A percentile compares a stretch with the other conserved stretches of the same genome.
Conservation (phyloP, 2,113 vertebrate species). For the Fregetta grallaria region DNA sequence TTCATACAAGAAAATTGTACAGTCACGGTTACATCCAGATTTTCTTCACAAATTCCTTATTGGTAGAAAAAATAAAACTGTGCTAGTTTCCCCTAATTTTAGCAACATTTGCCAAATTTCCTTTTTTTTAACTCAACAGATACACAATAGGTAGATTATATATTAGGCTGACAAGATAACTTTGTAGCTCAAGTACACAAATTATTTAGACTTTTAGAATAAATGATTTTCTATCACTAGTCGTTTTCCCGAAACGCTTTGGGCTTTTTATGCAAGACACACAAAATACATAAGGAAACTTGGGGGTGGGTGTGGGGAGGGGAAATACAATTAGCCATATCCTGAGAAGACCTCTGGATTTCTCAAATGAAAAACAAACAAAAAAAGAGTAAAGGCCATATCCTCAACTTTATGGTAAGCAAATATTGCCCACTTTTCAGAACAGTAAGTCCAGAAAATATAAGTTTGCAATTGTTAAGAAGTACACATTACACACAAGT, state of each 20-base stretch:
- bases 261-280: neutral
- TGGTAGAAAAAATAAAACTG: neutral
- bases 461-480: neutral
- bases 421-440: neutral
- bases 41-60: neutral
- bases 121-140: neutral
- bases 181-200: neutral
- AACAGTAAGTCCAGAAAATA: neutral
- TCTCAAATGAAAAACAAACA: neutral
- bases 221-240: neutral
- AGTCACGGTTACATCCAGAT: neutral
- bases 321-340: neutral
- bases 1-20: neutral
- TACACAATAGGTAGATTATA: neutral
- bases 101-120: neutral
- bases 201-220: neutral
- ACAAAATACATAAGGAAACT: neutral
- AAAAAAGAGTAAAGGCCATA: neutral
- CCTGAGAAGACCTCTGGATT: neutral
- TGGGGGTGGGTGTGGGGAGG: rapidly evolving
- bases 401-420: neutral
- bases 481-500: neutral
- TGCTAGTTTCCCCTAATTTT: neutral
- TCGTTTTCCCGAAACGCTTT: neutral
- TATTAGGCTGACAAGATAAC: neutral